Percentiles rank a stretch among this genome's conserved stretches.
Conservation (phyloP, 2,797 vertebrate species). For the Emys orbicularis region DNA sequence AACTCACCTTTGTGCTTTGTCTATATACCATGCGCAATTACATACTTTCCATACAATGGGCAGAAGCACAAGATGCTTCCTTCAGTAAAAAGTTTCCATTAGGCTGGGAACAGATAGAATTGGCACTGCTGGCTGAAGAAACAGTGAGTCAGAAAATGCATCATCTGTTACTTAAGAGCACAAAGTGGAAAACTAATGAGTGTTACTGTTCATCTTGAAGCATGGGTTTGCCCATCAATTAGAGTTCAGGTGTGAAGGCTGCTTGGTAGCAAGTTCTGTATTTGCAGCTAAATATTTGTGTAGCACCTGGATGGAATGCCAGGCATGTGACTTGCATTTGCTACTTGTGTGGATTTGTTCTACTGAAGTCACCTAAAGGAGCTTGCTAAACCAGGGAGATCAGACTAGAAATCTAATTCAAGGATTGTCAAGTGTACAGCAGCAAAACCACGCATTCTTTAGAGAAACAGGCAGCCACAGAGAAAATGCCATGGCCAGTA, state of each 20-base stretch:
- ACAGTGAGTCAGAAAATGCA: slow-evolving; percentile 35
- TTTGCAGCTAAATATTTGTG: slow-evolving; percentile 56
- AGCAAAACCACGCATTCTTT: background rate
- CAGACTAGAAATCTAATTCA: slow-evolving; percentile 7
- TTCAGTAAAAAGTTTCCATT: slow-evolving; percentile 53
- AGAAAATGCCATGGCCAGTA: background rate
- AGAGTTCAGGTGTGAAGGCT: slow-evolving; percentile 67
- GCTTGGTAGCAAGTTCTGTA: slow-evolving; percentile 53
- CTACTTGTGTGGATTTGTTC: slow-evolving; percentile 39
- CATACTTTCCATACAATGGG: slow-evolving; percentile 43
- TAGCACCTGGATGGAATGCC: slow-evolving; percentile 55
- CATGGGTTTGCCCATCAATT: slow-evolving; percentile 60
- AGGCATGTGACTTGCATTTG: slow-evolving; percentile 60
- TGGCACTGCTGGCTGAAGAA: slow-evolving; percentile 15
- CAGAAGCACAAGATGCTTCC: slow-evolving; percentile 24
- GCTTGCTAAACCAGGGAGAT: slow-evolving; percentile 44
- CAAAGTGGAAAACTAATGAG: slow-evolving; percentile 40
- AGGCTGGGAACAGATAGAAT: slow-evolving; percentile 42
- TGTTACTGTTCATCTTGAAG: background rate
- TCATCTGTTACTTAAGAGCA: background rate
- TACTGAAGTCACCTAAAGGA: slow-evolving; percentile 47
- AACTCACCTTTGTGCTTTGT: slow-evolving; percentile 25
- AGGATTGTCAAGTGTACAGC: background rate
- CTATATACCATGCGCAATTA: slow-evolving; percentile 24
- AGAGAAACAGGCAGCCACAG: background rate